A percentile compares a stretch with the other conserved stretches of the same genome.
phyloP scores from a whole-genome alignment of 2,113 vertebrate species.

The Nothocercus julius region DNA sequence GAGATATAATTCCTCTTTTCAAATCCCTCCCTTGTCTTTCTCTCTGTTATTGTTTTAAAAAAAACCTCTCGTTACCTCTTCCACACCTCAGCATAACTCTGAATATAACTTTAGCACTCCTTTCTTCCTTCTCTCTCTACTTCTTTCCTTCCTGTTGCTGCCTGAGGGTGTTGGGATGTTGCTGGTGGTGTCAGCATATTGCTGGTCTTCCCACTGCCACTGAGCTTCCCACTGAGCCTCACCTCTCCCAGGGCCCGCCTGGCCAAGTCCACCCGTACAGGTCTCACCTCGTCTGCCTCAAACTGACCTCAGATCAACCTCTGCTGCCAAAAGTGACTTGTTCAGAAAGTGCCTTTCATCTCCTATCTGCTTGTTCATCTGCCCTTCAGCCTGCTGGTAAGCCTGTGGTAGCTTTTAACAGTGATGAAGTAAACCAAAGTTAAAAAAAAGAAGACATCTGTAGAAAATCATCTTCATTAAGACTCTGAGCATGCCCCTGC shows the following conservation, averaged over 20 bases:
- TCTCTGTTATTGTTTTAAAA: not conserved
- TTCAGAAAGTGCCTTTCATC: slow-evolving; percentile 21
- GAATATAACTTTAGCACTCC: not conserved
- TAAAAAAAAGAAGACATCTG: not conserved
- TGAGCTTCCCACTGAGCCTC: not conserved
- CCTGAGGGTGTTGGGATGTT: not conserved
- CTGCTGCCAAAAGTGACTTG: slow-evolving; percentile 7
- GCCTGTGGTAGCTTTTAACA: not conserved
- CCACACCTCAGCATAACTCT: not conserved
- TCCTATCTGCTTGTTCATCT: slow-evolving; percentile 27
- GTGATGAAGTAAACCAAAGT: not conserved
- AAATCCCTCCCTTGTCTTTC: not conserved
- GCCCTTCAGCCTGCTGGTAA: not conserved
- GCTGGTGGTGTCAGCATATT: not conserved
- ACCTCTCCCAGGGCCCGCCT: not conserved
- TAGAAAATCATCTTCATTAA: slow-evolving; percentile 36
- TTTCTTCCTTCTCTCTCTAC: not conserved
- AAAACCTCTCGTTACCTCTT: not conserved
- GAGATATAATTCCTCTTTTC: not conserved
- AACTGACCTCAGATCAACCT: slow-evolving; percentile 13
- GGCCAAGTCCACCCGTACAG: not conserved
- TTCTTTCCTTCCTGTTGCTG: not conserved
- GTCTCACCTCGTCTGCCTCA: not conserved
- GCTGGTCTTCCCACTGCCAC: not conserved
- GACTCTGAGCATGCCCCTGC: not conserved